Base-by-base conservation (phyloP, 2,888 invertebrate species). In the Adelognathus sp. region DNA sequence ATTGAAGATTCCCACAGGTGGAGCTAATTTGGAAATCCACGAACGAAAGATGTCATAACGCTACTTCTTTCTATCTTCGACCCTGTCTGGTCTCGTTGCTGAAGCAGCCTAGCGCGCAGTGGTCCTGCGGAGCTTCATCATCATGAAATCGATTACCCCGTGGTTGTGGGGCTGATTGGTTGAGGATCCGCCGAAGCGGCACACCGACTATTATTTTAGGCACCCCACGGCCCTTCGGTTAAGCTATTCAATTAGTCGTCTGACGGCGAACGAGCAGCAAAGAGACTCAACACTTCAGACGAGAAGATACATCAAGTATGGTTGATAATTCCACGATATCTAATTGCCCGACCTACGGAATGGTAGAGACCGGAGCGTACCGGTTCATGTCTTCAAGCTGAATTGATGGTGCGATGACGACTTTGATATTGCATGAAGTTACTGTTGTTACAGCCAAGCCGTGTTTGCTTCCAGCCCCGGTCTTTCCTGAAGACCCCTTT, bases 171-270 rank as follows among this genome's bases (percentile, higher is more conserved):
- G 31, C 63, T 44, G 21, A 29, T 50, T 50, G 50, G 21, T 46
- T 18, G 11, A 46, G 29, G 29, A 11, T 63, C 39, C 16, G 11
- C n/a, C n/a, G n/a, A n/a, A 9, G 41, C 63, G 16, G 41, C 63
- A 31, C 18, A 27, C 21, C n/a, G 46, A 46, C 63, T 50, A 64
- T 64, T 64, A 64, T 64, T 50, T 64, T 31, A 33, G 63, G 31
- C n/a, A 18, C 14, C 31, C 21, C 44, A 7, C 29, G 63, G 46
- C 11, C 31, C 18, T 14, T 14, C 21, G 16, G 31, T 46, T 39
- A 21, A 18, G 44, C 46, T 21, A 18, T 46, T 50, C 33, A 16
- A 44, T 27, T 21, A 64, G 21, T 50, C 24, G 46, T 50, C 11
- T 21, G 63, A 50, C 14, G 46, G 63, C 31, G 14, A 24, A 29